Percentiles rank a stretch among this genome's conserved stretches.
Evolutionary conservation across 1,140 invertebrate species (phyloP).

Genomic region (Luehdorfia chinensis): DNA sequence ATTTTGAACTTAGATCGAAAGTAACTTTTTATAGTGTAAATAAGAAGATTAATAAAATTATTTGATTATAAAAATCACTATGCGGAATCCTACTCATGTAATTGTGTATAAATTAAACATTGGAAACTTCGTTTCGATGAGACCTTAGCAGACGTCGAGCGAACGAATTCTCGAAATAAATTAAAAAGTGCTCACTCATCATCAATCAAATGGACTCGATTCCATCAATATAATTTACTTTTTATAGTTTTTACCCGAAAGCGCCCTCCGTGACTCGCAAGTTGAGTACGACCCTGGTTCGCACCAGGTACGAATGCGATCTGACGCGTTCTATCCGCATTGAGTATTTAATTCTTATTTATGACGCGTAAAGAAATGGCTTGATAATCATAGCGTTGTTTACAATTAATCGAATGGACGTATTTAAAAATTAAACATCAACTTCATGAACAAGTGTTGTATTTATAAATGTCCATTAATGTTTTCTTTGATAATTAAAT

Average conservation of each 20-base stretch:
- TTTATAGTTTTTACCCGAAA: constrained; percentile 74
- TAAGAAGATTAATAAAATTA: too few species aligned
- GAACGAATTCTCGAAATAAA: constrained; percentile 72
- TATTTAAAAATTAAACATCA: too few species aligned
- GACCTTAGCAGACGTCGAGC: constrained; percentile 43
- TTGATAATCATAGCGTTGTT: too few species aligned
- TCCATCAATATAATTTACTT: constrained; percentile 76
- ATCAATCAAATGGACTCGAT: constrained; percentile 74
- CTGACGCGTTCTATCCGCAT: constrained; percentile 6
- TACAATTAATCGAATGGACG: too few species aligned
- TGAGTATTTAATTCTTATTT: not conserved
- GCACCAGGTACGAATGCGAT: constrained; percentile 50
- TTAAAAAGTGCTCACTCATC: constrained; percentile 75
- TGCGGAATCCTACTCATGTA: constrained; percentile 6
- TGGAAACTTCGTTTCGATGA: constrained; percentile 29
- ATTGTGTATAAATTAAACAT: constrained; percentile 9
- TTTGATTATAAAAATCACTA: too few species aligned
- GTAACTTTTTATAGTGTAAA: too few species aligned
- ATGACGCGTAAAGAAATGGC: not conserved
- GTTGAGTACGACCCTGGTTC: constrained; percentile 27
- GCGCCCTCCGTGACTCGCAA: constrained; percentile 66
- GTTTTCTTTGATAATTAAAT: too few species aligned
- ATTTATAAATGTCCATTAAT: too few species aligned
- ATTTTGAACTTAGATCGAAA: too few species aligned
- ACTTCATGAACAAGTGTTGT: too few species aligned